These are phyloP conservation scores for Puma concolor DNA, from an alignment of 2,113 vertebrate species.

Conservation along the genomic window DNA sequence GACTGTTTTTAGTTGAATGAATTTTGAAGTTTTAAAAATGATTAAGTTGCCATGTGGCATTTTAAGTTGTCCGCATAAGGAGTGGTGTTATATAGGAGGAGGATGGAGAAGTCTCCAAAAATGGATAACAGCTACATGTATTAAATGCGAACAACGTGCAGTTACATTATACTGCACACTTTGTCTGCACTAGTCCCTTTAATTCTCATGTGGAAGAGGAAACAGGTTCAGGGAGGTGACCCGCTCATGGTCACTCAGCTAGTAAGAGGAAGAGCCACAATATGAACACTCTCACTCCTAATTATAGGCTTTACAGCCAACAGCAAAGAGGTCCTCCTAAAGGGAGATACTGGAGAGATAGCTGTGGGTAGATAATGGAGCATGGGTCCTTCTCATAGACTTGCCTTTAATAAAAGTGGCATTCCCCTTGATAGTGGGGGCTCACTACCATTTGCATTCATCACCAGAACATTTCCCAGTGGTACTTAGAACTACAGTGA, in stretches of 20 bases:
- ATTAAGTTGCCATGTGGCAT: not conserved
- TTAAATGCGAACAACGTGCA: not conserved
- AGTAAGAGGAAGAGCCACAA: not conserved
- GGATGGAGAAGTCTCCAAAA: not conserved
- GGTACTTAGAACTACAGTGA: not conserved
- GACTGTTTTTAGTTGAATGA: not conserved
- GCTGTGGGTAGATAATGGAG: not conserved
- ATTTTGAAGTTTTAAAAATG: slow-evolving; percentile 10
- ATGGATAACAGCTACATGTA: not conserved
- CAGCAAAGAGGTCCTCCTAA: not conserved
- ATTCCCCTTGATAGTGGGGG: not conserved
- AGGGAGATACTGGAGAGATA: not conserved
- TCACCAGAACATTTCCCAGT: not conserved
- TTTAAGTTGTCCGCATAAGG: not conserved
- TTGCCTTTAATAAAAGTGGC: not conserved
- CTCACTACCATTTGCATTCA: not conserved
- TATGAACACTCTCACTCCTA: not conserved
- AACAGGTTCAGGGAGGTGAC: not conserved
- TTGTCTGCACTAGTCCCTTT: not conserved
- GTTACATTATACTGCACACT: not conserved
- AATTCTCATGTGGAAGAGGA: not conserved
- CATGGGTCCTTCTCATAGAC: not conserved
- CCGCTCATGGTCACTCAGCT: not conserved
- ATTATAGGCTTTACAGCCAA: not conserved
- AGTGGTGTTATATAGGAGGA: not conserved